A percentile compares a stretch with the other conserved stretches of the same genome.
phyloP scores from a whole-genome alignment of 2,888 invertebrate species.

The Hirtodrosophila confusa region DNA sequence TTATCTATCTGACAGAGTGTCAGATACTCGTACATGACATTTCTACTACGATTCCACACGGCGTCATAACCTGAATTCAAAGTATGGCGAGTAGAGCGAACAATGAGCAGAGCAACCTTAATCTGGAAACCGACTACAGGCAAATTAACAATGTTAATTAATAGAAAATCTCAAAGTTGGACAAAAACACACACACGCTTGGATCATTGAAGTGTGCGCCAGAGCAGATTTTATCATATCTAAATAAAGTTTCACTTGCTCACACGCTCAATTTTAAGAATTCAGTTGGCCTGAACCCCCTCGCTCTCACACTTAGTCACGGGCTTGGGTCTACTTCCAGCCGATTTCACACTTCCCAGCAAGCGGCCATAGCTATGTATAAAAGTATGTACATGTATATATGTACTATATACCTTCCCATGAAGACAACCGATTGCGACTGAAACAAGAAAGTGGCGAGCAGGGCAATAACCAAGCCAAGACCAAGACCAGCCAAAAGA shows the following conservation, averaged over 20 bases:
- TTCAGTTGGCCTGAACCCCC: constrained; percentile 13
- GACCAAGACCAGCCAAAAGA: constrained; percentile 36
- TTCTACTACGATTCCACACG: constrained; percentile 11
- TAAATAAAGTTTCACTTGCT: constrained; percentile 70
- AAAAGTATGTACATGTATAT: not conserved
- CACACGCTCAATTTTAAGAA: constrained; percentile 59
- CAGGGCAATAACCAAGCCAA: constrained; percentile 50
- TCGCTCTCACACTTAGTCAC: constrained; percentile 47
- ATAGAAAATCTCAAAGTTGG: constrained; percentile 62
- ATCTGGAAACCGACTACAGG: constrained; percentile 50
- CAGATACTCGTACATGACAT: constrained; percentile 13
- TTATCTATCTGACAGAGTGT: constrained; percentile 29
- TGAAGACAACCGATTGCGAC: constrained; percentile 17
- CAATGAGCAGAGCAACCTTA: constrained; percentile 53
- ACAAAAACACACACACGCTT: constrained; percentile 11
- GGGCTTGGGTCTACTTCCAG: constrained; percentile 44
- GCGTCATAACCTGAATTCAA: constrained; percentile 44
- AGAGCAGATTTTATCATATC: constrained; percentile 65
- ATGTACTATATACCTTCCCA: constrained; percentile 49
- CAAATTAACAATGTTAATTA: constrained; percentile 77
- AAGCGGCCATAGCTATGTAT: constrained; percentile 18
- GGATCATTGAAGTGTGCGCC: constrained; percentile 4
- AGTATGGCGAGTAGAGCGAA: constrained; percentile 27
- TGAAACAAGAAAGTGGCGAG: constrained; percentile 60
- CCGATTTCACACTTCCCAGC: constrained; percentile 70